Evolutionary conservation across 2,797 vertebrate species (phyloP), one percentile per base, ranked within the genome.

Genomic region (Limnodromus scolopaceus): DNA sequence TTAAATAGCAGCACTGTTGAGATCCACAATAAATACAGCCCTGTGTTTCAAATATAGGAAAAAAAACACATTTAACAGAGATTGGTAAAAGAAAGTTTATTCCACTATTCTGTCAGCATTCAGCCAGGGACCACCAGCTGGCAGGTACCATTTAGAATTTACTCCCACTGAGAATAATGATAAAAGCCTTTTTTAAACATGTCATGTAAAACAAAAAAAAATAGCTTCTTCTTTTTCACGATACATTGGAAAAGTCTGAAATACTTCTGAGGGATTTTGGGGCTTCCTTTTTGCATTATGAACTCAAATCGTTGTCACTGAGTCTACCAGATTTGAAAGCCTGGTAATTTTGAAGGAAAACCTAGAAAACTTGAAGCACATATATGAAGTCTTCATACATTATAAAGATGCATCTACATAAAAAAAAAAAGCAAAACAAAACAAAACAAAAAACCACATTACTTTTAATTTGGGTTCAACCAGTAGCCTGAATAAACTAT

Each of bases 61-160:
- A 66, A 38, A 13, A 0, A 0, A 0, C 11, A 45, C 7, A 12
- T 80, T 78, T 84, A 75, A 41, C 8, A 17, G 38, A 63, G 23
- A 22, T 18, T 71, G 6, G 6, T 54, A 43, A 82, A 64, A 84
- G 9, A 57, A 58, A 48, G 8, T 78, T 85, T 91, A 55, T 79
- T 83, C 23, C 32, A 24, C 19, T 58, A 6, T 41, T 72, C 18
- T 43, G 24, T 43, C 6, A 45, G n/a, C 32, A 18, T 91, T 87
- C 2, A 3, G 39, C 16, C 34, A 57, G 58, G 25, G 57, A 45
- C 8, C 5, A 3, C 8, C 16, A 79, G 17, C 11, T 46, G 64
- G 28, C 57, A 90, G 27, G 10, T 75, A 38, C 17, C n/a, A 39
- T 23, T 49, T 64, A 75, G 36, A 60, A 16, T 89, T 89, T 85